Percentiles rank a stretch among this genome's conserved stretches.
phyloP scores from a whole-genome alignment of 2,797 vertebrate species.

The Clamator glandarius region DNA sequence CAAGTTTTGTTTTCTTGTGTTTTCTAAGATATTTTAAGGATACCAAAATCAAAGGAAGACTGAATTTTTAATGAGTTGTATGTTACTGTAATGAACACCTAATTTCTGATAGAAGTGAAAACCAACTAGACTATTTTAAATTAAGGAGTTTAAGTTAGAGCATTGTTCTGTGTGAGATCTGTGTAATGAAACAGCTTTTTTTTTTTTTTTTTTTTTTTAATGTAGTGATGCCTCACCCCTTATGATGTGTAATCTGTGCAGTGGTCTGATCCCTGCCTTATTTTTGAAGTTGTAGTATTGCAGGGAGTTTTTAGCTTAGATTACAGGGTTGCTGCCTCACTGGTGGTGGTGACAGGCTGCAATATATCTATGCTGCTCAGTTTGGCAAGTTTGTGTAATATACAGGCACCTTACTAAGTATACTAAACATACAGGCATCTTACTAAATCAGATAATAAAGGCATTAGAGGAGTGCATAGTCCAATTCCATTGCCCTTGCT shows the following conservation, averaged over 20 bases:
- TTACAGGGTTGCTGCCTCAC: neutral
- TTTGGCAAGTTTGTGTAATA: neutral
- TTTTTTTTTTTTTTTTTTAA: neutral
- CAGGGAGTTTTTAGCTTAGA: neutral
- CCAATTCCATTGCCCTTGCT: neutral
- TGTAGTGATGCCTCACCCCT: neutral
- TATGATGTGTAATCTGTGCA: neutral
- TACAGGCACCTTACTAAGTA: neutral
- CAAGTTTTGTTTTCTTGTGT: neutral
- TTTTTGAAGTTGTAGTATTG: neutral
- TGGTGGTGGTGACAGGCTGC: neutral
- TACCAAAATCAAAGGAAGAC: neutral
- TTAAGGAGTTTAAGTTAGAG: neutral
- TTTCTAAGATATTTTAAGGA: neutral
- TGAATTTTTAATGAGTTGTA: neutral
- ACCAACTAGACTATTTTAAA: fast-evolving
- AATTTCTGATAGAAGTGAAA: neutral
- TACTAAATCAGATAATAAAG: neutral
- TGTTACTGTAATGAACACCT: neutral
- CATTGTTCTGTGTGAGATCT: neutral
- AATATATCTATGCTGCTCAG: neutral
- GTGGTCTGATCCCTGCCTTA: neutral
- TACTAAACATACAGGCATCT: neutral
- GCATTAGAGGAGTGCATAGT: neutral
- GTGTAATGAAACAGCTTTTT: neutral